Evolutionary conservation across 2,888 invertebrate species (phyloP).

Genomic region (Eristalinus aeneus): DNA sequence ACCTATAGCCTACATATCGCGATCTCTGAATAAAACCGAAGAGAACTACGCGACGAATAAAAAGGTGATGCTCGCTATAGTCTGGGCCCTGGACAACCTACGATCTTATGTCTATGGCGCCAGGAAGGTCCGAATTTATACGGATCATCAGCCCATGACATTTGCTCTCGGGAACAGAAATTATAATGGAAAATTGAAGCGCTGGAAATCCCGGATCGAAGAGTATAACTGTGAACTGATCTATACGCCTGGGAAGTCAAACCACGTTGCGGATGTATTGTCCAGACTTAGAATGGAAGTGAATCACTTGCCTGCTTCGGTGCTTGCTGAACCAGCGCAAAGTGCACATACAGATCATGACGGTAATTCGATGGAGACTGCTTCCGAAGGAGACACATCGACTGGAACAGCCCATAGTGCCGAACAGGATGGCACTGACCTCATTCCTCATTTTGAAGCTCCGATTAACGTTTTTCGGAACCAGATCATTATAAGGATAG

Average conservation of each 20-base stretch:
- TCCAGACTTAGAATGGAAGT: neutral
- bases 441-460: too few species aligned
- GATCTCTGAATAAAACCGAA: neutral
- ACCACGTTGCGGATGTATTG: too few species aligned
- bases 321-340: neutral
- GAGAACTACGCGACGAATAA: neutral
- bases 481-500: neutral
- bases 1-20: neutral
- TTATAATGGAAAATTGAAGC: constrained; percentile 22
- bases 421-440: too few species aligned
- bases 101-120: neutral
- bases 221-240: neutral
- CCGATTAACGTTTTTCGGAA: neutral
- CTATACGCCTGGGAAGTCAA: neutral
- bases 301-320: neutral
- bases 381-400: too few species aligned
- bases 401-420: too few species aligned
- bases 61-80: constrained; percentile 20
- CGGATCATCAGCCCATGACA: constrained; percentile 4
- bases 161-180: constrained; percentile 17
- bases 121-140: neutral
- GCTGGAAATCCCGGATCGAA: constrained; percentile 7
- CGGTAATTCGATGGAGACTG: too few species aligned
- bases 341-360: neutral
- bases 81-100: constrained; percentile 8